phyloP scores from a whole-genome alignment of 1,140 invertebrate species.

The Samia ricini region DNA sequence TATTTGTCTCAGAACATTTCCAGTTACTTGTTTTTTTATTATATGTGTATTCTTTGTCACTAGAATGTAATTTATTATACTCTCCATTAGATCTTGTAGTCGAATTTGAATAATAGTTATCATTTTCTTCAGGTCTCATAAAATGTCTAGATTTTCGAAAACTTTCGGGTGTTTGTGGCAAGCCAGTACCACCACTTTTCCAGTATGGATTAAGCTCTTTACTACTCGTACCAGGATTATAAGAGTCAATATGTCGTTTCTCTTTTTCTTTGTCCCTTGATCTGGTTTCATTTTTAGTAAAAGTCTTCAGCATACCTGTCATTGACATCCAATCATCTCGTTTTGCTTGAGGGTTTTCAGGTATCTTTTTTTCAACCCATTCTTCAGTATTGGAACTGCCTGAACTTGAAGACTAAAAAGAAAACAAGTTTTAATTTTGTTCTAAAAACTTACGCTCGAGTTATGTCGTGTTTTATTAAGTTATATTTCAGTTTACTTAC shows the following conservation, averaged over 20 bases:
- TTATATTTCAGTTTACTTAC: constrained; percentile 28
- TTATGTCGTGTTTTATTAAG: too few species aligned
- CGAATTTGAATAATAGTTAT: constrained; percentile 44
- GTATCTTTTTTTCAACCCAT: constrained; percentile 78
- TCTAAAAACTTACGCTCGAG: too few species aligned
- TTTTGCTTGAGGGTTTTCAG: constrained; percentile 21
- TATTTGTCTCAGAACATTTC: constrained; percentile 26
- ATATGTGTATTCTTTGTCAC: neutral
- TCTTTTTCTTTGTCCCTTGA: constrained; percentile 67
- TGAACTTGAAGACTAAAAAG: constrained; percentile 50
- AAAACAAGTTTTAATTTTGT: neutral
- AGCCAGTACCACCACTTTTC: constrained; percentile 91
- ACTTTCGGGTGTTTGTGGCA: constrained; percentile 78
- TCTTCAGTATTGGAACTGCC: constrained; percentile 56
- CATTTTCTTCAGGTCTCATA: constrained; percentile 54
- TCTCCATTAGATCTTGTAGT: constrained; percentile 19
- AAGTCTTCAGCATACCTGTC: constrained; percentile 71
- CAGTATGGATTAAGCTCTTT: constrained; percentile 95
- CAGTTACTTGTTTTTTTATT: constrained; percentile 40
- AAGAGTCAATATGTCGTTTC: constrained; percentile 78
- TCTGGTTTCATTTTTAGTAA: constrained; percentile 70
- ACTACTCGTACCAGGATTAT: constrained; percentile 84
- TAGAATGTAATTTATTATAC: constrained; percentile 16
- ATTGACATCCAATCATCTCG: constrained; percentile 80
- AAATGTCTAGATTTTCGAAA: constrained; percentile 65